These are phyloP conservation scores for Orcinus orca DNA, from an alignment of 2,113 vertebrate species.

Conservation along the genomic window DNA sequence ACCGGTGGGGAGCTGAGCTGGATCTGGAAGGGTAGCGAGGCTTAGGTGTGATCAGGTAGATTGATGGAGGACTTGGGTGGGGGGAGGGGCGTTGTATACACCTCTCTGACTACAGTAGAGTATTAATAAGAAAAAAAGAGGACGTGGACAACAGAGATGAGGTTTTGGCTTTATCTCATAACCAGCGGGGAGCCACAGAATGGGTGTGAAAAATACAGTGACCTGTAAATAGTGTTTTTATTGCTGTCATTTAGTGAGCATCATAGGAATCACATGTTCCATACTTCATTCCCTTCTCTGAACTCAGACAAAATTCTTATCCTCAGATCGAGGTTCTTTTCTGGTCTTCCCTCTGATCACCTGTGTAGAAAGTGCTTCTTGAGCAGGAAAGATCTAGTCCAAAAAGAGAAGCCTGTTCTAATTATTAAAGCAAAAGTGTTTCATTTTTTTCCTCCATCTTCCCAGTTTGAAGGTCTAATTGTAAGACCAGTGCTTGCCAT, in stretches of 20 bases:
- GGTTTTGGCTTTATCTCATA: not conserved
- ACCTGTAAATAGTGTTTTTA: not conserved
- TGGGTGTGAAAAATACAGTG: not conserved
- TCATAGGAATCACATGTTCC: not conserved
- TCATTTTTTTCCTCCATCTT: slow-evolving; percentile 3
- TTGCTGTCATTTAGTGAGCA: not conserved
- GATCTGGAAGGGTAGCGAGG: not conserved
- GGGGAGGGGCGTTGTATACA: not conserved
- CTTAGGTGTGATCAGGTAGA: not conserved
- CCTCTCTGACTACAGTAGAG: not conserved
- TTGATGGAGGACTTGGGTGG: not conserved
- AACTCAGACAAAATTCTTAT: not conserved
- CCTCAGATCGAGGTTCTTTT: not conserved
- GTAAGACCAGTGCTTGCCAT: slow-evolving; percentile 26
- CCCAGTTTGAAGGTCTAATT: not conserved
- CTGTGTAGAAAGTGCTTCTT: not conserved
- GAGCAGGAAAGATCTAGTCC: not conserved
- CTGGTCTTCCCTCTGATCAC: not conserved
- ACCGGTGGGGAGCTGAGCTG: not conserved
- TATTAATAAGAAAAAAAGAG: not conserved
- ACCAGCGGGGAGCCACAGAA: not conserved
- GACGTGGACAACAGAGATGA: not conserved
- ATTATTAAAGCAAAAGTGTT: not conserved
- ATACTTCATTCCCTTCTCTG: not conserved
- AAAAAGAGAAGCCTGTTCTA: not conserved